phyloP scores from a whole-genome alignment of 2,888 invertebrate species.

The Hirtodrosophila alboralis region DNA sequence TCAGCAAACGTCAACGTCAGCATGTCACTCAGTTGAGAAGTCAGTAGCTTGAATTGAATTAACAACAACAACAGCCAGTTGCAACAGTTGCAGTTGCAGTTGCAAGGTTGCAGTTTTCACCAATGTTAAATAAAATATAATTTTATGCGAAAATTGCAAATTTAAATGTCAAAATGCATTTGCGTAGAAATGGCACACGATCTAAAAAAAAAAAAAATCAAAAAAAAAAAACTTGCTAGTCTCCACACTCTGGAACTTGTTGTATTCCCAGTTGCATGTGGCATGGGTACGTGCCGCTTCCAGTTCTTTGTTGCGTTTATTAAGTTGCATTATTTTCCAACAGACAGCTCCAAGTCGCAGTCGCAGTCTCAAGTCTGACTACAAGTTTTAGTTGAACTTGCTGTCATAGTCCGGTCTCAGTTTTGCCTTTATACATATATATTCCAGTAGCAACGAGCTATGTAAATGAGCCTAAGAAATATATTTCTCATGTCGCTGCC shows the following conservation, averaged over 20 bases:
- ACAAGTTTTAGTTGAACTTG: conserved; percentile 8
- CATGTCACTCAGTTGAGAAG: conserved; percentile 44
- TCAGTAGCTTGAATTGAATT: conserved; percentile 36
- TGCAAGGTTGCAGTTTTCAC: conserved; percentile 66
- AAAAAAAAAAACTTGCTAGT: conserved; percentile 6
- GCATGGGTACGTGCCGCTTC: conserved; percentile 38
- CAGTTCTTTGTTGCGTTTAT: conserved; percentile 70
- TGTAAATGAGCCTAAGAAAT: conserved; percentile 79
- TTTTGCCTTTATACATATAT: background rate
- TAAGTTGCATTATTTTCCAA: conserved; percentile 72
- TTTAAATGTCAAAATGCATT: conserved; percentile 80
- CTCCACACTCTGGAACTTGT: background rate
- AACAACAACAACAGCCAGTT: conserved; percentile 30
- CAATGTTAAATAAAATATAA: conserved; percentile 70
- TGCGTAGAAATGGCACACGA: conserved; percentile 62
- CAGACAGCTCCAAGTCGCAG: conserved; percentile 65
- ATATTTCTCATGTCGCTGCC: conserved; percentile 44
- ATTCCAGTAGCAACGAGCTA: conserved; percentile 68
- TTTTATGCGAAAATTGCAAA: conserved; percentile 80
- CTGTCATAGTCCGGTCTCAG: conserved; percentile 13
- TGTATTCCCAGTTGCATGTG: conserved; percentile 10
- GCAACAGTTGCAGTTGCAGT: conserved; percentile 20
- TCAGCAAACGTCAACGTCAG: conserved; percentile 71
- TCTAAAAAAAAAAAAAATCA: conserved; percentile 4
- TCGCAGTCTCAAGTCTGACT: background rate